Evolutionary conservation across 2,888 invertebrate species (phyloP), one percentile per base, ranked within the genome.

Genomic region (Drosophila atroscutellata): DNA sequence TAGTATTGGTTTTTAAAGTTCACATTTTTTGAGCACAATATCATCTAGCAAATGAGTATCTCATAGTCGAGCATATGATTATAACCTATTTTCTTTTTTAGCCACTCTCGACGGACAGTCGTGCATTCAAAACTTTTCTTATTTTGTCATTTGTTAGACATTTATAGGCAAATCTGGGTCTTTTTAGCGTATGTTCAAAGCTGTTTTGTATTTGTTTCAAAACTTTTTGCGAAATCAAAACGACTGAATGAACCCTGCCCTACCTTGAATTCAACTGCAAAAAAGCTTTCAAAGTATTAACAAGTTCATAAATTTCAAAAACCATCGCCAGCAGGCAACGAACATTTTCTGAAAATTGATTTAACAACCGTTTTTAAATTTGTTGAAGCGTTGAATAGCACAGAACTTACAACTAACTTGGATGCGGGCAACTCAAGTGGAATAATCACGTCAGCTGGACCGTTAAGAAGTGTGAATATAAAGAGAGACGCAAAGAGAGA

Each of bases 271-370:
- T 81, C 67, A 62, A 72, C 66, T 71, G 71, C 28, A 59, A 57
- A 77, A 77, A 89, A 74, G 79, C 89, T 84, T 84, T 86, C 55
- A 78, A 86, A 86, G 81, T 76, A 88, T 84, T 88, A 75, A 64
- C 70, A 82, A 88, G 83, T 83, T 83, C 62, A 77, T 69, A 80
- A 87, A 77, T 71, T 62, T 57, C 47, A 32, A 37, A 47, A 70
- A 45, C 24, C 45, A 45, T 45, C 7, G 54, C 62, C 61, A 56
- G 51, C 34, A 45, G 56, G 11, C 34, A 47, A 37, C 2, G 8
- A n/a, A 45, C 69, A 62, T 65, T 62, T 63, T 47, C 45, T 60
- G 62, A 64, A 69, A 69, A 75, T 79, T 66, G 60, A 69, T 72
- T 80, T 62, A 70, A 66, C 66, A 63, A 39, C 36, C 60, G 63